Percentiles rank a stretch among this genome's conserved stretches.
Evolutionary conservation across 2,113 vertebrate species (phyloP).

Genomic region (Triplophysa siluroides): DNA sequence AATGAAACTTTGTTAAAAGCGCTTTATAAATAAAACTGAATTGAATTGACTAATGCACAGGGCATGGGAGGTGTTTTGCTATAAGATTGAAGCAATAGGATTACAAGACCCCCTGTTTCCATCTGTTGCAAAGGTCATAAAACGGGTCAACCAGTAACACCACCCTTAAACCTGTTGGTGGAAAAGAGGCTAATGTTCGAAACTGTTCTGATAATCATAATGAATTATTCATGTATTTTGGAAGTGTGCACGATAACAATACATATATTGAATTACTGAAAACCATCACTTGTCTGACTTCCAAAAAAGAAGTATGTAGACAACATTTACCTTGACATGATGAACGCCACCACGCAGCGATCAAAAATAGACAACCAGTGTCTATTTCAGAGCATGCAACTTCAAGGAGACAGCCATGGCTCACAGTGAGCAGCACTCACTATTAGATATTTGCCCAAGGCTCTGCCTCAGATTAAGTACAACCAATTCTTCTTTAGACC

Average conservation of each 20-base stretch:
- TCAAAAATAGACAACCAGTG: conserved; percentile 19
- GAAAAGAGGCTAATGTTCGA: too few species aligned
- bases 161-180: not conserved
- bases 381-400: conserved; percentile 22
- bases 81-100: conserved; percentile 25
- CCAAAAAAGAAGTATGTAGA: not conserved
- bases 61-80: conserved; percentile 15
- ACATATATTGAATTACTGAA: too few species aligned
- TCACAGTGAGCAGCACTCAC: conserved; percentile 16
- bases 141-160: not conserved
- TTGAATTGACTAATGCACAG: too few species aligned
- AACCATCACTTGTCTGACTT: too few species aligned
- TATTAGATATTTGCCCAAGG: not conserved
- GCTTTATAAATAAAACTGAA: too few species aligned
- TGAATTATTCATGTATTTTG: too few species aligned
- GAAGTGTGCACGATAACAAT: too few species aligned
- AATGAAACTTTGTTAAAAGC: too few species aligned
- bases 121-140: conserved; percentile 37
- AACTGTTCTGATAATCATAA: too few species aligned
- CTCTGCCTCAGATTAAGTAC: not conserved
- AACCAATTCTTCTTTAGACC: not conserved
- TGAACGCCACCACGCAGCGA: not conserved
- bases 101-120: conserved; percentile 25
- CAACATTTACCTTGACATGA: conserved; percentile 32
- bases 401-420: conserved; percentile 19